These are phyloP conservation scores for Watsonalla cultraria DNA, from an alignment of 2,888 invertebrate genomes.

Conservation along the genomic window DNA sequence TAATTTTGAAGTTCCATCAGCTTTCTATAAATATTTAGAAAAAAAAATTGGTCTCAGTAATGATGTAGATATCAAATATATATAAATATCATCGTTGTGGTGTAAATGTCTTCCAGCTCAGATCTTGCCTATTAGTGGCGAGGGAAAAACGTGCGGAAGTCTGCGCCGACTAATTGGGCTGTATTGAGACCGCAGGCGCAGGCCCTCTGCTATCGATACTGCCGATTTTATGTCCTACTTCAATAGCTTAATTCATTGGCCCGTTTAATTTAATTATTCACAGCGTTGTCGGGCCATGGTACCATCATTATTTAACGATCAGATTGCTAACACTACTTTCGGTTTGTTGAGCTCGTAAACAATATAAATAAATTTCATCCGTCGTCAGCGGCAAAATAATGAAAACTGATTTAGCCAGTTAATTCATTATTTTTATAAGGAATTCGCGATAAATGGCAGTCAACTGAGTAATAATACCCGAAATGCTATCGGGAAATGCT, in stretches of 20 bases:
- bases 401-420: no score
- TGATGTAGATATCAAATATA: background rate
- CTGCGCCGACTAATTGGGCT: conserved; percentile 65
- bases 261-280: conserved; percentile 18
- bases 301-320: background rate
- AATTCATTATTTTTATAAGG: no score
- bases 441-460: no score
- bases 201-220: conserved; percentile 39
- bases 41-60: no score
- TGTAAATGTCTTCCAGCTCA: conserved; percentile 48
- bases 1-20: no score
- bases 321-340: background rate
- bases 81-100: background rate
- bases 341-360: no score
- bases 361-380: no score
- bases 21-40: no score
- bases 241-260: conserved; percentile 26
- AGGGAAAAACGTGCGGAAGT: conserved; percentile 74
- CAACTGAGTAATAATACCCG: no score
- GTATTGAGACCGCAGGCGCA: conserved; percentile 59
- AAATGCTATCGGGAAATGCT: no score
- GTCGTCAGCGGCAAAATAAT: no score
- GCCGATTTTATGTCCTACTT: conserved; percentile 33
- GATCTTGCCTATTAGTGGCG: conserved; percentile 67
- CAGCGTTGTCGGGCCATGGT: background rate